These are phyloP conservation scores for Drosophila sechellia DNA, from an alignment of 1,140 invertebrate genomes.

Conservation along the genomic window DNA sequence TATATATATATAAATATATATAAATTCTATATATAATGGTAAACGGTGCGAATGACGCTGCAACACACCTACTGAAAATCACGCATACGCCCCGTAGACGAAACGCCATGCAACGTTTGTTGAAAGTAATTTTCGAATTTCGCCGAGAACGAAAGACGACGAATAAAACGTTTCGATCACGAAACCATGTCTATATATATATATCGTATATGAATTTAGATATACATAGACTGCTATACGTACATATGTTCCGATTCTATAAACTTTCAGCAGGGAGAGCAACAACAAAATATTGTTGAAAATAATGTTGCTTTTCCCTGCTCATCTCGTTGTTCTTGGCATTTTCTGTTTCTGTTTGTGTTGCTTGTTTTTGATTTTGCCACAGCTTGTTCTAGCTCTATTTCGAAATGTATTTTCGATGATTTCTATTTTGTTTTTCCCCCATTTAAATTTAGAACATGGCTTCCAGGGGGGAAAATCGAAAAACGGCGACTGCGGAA, in stretches of 20 bases:
- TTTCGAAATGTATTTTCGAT: slow-evolving; percentile 56
- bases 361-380: slow-evolving; percentile 1
- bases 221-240: slow-evolving; percentile 18
- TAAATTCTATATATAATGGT: slow-evolving; percentile 8
- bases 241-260: slow-evolving; percentile 37
- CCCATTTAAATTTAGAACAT: slow-evolving; percentile 61
- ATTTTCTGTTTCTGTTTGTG: not conserved
- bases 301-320: slow-evolving; percentile 20
- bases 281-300: slow-evolving; percentile 49
- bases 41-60: slow-evolving; percentile 59
- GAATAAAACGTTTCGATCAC: slow-evolving; percentile 53
- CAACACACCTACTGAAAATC: slow-evolving; percentile 27
- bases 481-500: slow-evolving; percentile 7
- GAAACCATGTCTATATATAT: slow-evolving; percentile 36
- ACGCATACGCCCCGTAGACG: slow-evolving; percentile 23
- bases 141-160: slow-evolving; percentile 20
- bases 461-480: slow-evolving; percentile 29
- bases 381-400: slow-evolving; percentile 2
- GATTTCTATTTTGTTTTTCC: slow-evolving; percentile 53
- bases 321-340: slow-evolving; percentile 2
- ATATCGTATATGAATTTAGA: slow-evolving; percentile 13
- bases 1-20: slow-evolving; percentile 6
- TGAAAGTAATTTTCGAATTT: slow-evolving; percentile 43
- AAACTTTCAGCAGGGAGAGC: slow-evolving; percentile 44
- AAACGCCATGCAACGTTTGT: slow-evolving; percentile 55